Percentiles rank a stretch among this genome's conserved stretches.
These are phyloP conservation scores for Lottia scabra DNA, from an alignment of 2,888 invertebrate species.

Conservation along the genomic window DNA sequence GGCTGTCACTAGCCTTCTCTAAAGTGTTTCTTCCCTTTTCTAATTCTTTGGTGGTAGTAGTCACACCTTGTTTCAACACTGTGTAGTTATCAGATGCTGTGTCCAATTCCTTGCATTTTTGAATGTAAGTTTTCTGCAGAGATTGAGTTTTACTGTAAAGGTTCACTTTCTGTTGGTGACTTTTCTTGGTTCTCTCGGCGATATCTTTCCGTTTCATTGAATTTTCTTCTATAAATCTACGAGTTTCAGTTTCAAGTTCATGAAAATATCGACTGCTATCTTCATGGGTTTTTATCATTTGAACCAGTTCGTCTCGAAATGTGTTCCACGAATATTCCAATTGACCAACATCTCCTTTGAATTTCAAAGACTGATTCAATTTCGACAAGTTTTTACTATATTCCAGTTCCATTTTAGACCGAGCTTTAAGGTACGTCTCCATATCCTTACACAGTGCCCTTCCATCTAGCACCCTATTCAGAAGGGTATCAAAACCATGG, in stretches of 20 bases:
- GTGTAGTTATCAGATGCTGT: neutral
- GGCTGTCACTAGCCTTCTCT: conserved; percentile 10
- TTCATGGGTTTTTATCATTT: neutral
- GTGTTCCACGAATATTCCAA: neutral
- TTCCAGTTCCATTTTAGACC: neutral
- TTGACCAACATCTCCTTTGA: neutral
- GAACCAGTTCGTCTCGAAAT: neutral
- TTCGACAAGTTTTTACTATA: neutral
- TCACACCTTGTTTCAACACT: conserved; percentile 9
- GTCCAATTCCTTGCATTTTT: conserved; percentile 18
- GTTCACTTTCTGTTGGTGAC: neutral
- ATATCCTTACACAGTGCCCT: neutral
- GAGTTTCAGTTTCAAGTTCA: neutral
- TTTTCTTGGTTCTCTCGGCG: neutral
- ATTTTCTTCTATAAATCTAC: neutral
- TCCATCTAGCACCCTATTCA: neutral
- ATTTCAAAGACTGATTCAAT: neutral
- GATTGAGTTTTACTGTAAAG: neutral
- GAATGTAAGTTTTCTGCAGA: conserved; percentile 8
- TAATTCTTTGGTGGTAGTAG: conserved; percentile 8
- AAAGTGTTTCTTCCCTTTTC: conserved; percentile 13
- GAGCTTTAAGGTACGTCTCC: neutral
- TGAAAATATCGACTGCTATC: neutral
- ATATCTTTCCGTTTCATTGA: neutral
- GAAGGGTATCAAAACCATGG: neutral